phyloP scores from a whole-genome alignment of 64 coral and sea anemone genomes.

The Pachyseris speciosa region DNA sequence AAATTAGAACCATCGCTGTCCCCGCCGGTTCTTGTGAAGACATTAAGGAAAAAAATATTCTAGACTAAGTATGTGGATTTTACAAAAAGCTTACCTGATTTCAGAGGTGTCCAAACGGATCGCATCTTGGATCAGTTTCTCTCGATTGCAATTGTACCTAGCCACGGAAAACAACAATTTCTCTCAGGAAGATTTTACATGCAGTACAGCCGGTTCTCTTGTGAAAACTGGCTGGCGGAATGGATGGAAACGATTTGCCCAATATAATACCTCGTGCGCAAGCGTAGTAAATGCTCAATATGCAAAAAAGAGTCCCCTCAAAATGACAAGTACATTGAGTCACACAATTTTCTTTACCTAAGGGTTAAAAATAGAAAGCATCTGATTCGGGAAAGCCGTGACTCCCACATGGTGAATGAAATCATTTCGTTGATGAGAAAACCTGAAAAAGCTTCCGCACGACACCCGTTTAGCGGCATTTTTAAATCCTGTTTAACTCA shows the following conservation, averaged over 20 bases:
- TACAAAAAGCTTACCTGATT: neutral
- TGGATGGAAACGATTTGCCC: constrained; percentile 1
- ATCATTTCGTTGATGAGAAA: neutral
- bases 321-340: constrained; percentile 15
- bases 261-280: constrained; percentile 5
- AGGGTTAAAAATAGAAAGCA: constrained; percentile 22
- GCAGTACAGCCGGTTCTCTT: neutral
- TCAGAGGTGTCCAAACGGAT: neutral
- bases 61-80: neutral
- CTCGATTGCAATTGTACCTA: neutral
- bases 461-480: neutral
- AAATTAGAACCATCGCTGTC: neutral
- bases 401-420: neutral
- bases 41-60: neutral
- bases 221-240: constrained; percentile 12
- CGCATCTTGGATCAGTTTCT: neutral
- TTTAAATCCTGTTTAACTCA: neutral
- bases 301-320: constrained; percentile 1
- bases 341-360: constrained; percentile 14
- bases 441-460: neutral
- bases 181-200: neutral
- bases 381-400: neutral
- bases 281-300: constrained; percentile 25
- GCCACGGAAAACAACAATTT: neutral
- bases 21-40: neutral